These are phyloP conservation scores for Holcopasites calliopsidis DNA, from an alignment of 1,140 invertebrate genomes.

Conservation along the genomic window DNA sequence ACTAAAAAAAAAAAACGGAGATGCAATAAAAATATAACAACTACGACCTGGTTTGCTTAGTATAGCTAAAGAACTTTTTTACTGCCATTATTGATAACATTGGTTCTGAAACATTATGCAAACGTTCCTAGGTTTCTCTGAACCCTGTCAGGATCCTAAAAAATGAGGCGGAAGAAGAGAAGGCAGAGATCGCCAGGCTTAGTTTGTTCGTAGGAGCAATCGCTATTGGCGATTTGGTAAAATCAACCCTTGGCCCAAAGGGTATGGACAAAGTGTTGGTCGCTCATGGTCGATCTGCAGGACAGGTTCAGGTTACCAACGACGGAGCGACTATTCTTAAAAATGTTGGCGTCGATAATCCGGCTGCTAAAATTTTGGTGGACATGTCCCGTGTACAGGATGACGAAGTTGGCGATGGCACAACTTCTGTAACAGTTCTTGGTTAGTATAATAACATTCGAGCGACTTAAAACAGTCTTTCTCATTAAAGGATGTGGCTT, in stretches of 20 bases:
- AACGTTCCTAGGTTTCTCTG: constrained; percentile 85
- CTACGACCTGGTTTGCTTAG: too few relatives aligned
- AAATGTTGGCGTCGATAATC: constrained; percentile 98
- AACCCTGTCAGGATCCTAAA: constrained; percentile 97
- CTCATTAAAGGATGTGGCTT: too few relatives aligned
- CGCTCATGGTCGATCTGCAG: constrained; percentile 89
- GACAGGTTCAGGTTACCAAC: constrained; percentile 97
- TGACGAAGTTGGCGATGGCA: constrained; percentile 99
- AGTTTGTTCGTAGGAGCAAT: constrained; percentile 99
- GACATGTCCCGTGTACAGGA: constrained; percentile 99
- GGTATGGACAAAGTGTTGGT: constrained; percentile 99
- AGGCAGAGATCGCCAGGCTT: constrained; percentile 96
- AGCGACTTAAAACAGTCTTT: too few relatives aligned
- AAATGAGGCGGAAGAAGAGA: constrained; percentile 98
- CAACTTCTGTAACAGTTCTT: constrained; percentile 98
- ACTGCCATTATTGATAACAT: neutral
- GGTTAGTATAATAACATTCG: constrained; percentile 78
- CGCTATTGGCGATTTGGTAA: constrained; percentile 98
- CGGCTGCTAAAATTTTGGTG: constrained; percentile 98
- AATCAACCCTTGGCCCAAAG: constrained; percentile 98
- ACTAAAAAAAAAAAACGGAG: neutral
- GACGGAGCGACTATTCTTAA: constrained; percentile 99
- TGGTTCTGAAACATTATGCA: neutral
- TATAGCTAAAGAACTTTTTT: neutral
- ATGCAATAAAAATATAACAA: neutral